Conservation (phyloP, 2,888 invertebrate genomes). For the Choreutis nemorana region DNA sequence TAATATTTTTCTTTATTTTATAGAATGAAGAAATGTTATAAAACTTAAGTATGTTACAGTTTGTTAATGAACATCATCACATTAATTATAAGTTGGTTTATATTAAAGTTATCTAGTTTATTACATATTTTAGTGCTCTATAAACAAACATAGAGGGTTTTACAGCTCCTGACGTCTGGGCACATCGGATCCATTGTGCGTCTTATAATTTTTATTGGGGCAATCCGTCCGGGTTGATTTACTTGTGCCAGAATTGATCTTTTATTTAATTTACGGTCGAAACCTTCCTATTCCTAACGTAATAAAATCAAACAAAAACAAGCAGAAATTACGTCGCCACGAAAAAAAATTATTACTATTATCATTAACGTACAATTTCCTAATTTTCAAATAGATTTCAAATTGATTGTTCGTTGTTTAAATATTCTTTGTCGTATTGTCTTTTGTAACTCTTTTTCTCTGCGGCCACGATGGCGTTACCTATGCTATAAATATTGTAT, state of each 20-base stretch:
- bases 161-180: slow-evolving; percentile 58
- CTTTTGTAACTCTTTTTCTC: too few species aligned
- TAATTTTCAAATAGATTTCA: neutral
- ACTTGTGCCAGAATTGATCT: slow-evolving; percentile 65
- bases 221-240: slow-evolving; percentile 65
- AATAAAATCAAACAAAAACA: slow-evolving; percentile 59
- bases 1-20: too few species aligned
- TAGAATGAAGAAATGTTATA: too few species aligned
- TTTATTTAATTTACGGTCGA: slow-evolving; percentile 61
- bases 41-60: too few species aligned
- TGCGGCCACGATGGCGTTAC: slow-evolving; percentile 10
- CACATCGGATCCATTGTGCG: slow-evolving; percentile 61
- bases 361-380: slow-evolving; percentile 3
- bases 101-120: slow-evolving; percentile 65
- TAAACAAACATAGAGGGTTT: slow-evolving; percentile 65
- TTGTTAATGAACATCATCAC: slow-evolving; percentile 48
- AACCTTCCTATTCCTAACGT: slow-evolving; percentile 52
- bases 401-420: neutral
- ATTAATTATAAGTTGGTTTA: slow-evolving; percentile 61
- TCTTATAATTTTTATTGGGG: slow-evolving; percentile 67
- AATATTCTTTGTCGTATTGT: neutral
- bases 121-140: slow-evolving; percentile 65
- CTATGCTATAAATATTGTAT: slow-evolving; percentile 19
- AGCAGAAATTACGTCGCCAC: slow-evolving; percentile 50
- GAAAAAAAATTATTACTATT: slow-evolving; percentile 14